Percentiles rank a stretch among this genome's conserved stretches.
phyloP scores from a whole-genome alignment of 2,888 invertebrate species.

The Lithodes maja region DNA sequence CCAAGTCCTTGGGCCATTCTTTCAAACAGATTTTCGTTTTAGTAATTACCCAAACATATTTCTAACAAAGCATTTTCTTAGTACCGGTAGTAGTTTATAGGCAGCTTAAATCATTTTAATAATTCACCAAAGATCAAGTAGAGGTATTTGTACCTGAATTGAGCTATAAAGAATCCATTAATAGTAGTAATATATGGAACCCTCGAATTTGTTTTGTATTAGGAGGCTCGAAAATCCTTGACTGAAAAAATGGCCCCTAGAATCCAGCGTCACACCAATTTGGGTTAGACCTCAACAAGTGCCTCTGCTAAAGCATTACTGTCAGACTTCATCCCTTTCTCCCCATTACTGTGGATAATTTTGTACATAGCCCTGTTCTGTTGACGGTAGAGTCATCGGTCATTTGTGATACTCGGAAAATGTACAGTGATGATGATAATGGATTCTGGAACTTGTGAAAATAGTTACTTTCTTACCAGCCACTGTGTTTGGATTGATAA shows the following conservation, averaged over 20 bases:
- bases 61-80: too few relatives aligned
- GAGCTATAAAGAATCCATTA: too few relatives aligned
- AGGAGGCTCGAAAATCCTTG: too few relatives aligned
- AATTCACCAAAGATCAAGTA: too few relatives aligned
- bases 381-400: conserved; percentile 22
- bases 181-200: too few relatives aligned
- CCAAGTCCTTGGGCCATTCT: too few relatives aligned
- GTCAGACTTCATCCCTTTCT: conserved; percentile 24
- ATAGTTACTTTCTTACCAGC: conserved; percentile 43
- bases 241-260: not conserved
- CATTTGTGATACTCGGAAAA: conserved; percentile 33
- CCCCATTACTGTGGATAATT: conserved; percentile 28
- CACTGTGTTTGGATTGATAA: conserved; percentile 18
- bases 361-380: conserved; percentile 45
- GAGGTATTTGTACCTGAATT: too few relatives aligned
- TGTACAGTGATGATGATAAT: conserved; percentile 44
- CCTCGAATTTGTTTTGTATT: too few relatives aligned
- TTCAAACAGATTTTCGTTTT: too few relatives aligned
- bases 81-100: too few relatives aligned
- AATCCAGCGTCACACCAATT: conserved; percentile 21
- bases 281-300: conserved; percentile 59
- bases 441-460: conserved; percentile 57
- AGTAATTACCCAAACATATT: too few relatives aligned
- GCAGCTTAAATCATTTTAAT: too few relatives aligned
- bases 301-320: conserved; percentile 51